Evolutionary conservation across 2,113 vertebrate genomes (phyloP).

Genomic region (Sterrhoptilus dennistouni): DNA sequence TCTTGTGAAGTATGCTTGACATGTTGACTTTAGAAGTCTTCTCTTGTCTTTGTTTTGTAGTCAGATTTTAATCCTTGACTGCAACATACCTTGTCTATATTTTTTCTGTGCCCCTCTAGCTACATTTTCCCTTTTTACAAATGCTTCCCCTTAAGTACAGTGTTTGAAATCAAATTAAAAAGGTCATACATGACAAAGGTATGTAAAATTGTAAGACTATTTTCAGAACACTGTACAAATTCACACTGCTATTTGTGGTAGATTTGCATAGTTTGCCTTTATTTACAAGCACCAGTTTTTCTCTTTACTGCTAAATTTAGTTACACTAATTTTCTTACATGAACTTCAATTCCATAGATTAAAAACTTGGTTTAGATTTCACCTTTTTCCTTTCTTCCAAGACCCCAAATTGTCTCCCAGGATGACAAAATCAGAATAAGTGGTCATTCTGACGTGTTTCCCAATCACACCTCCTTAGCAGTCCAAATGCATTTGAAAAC

Average conservation of each 20-base stretch:
- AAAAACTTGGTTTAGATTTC: neutral
- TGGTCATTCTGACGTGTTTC: neutral
- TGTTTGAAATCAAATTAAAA: neutral
- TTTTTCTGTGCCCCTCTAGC: neutral
- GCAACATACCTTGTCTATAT: neutral
- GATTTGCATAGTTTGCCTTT: neutral
- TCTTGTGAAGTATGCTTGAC: neutral
- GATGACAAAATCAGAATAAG: neutral
- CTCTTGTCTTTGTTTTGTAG: neutral
- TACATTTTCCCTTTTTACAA: neutral
- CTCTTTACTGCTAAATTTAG: neutral
- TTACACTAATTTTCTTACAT: neutral
- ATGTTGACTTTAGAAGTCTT: neutral
- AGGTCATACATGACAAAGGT: neutral
- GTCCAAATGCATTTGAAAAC: neutral
- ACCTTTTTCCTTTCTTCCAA: neutral
- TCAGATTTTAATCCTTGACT: neutral
- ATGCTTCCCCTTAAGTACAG: neutral
- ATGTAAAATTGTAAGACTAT: neutral
- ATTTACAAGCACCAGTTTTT: neutral
- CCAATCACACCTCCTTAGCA: neutral
- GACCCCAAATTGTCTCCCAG: neutral
- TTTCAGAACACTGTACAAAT: neutral
- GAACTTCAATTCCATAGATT: neutral
- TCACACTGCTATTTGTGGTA: fast-evolving